Evolutionary conservation across 2,888 invertebrate genomes (phyloP).

Genomic region (Callosobruchus maculatus): DNA sequence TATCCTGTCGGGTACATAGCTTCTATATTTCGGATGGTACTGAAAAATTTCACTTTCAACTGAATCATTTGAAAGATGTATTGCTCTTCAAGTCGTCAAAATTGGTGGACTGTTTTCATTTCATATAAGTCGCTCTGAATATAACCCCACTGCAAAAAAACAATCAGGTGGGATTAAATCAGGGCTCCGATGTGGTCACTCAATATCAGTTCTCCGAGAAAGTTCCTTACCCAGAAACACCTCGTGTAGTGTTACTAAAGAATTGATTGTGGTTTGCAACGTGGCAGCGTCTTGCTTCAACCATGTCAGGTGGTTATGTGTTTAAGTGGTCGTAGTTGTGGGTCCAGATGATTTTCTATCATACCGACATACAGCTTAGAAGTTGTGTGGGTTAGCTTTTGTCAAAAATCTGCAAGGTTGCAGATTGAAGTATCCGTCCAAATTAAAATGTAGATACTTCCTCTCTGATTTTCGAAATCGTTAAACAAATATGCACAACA

Average conservation of each 20-base stretch:
- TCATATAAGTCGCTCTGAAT: constrained; percentile 1
- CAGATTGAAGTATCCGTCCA: constrained; percentile 1
- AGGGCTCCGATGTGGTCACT: constrained; percentile 5
- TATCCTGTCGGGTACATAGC: no score
- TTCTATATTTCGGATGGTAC: no score
- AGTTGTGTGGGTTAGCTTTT: background rate
- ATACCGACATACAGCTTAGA: constrained; percentile 1
- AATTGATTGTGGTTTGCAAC: background rate
- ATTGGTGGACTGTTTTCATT: constrained; percentile 7
- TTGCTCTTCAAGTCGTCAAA: background rate
- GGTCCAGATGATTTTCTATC: background rate
- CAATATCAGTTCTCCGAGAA: background rate
- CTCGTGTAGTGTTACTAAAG: background rate
- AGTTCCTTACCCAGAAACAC: background rate
- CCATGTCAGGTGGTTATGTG: background rate
- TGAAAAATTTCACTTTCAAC: no score
- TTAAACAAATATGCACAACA: background rate
- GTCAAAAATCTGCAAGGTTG: constrained; percentile 1
- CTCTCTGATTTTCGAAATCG: background rate
- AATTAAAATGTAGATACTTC: constrained; percentile 1
- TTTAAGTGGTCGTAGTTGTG: background rate
- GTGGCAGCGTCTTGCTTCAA: background rate
- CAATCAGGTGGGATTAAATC: constrained; percentile 7
- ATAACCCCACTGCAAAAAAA: constrained; percentile 7
- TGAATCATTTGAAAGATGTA: no score